A percentile compares a stretch with the other conserved stretches of the same genome.
phyloP scores from a whole-genome alignment of 2,888 invertebrate species.

The Tiphia femorata region DNA sequence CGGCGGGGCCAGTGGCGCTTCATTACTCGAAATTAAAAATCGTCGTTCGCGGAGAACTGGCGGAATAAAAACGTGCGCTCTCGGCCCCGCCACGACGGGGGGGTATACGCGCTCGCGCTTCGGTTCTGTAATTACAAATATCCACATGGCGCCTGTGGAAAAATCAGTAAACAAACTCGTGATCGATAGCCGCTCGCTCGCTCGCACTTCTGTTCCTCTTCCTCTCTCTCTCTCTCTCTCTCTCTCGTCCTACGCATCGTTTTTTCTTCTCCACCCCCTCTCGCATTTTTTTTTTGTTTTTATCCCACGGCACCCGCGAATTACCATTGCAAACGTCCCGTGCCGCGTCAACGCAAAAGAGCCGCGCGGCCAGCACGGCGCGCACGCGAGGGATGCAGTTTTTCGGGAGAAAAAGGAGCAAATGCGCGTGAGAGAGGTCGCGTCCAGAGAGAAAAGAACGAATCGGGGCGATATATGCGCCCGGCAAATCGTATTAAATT shows the following conservation, averaged over 20 bases:
- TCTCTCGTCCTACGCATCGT: constrained; percentile 6
- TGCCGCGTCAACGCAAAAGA: constrained; percentile 44
- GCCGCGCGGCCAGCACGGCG: too few species aligned
- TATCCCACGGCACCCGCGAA: constrained; percentile 43
- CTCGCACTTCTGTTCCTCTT: too few species aligned
- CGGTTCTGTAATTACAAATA: constrained; percentile 64
- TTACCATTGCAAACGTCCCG: constrained; percentile 55
- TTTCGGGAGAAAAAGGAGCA: background rate
- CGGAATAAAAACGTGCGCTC: constrained; percentile 55
- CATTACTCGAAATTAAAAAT: constrained; percentile 64
- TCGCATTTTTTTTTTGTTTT: constrained; percentile 32
- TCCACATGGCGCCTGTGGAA: constrained; percentile 56
- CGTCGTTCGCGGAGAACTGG: constrained; percentile 53
- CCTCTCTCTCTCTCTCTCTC: constrained; percentile 12
- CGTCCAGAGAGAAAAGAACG: background rate
- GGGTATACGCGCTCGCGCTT: constrained; percentile 45
- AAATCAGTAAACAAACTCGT: constrained; percentile 58
- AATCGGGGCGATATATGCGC: background rate
- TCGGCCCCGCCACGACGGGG: too few species aligned
- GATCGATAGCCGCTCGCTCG: constrained; percentile 49
- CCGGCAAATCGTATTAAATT: too few species aligned
- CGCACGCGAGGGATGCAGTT: constrained; percentile 27
- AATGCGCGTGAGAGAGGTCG: background rate
- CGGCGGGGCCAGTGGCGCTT: constrained; percentile 52
- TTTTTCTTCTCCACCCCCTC: constrained; percentile 21